phyloP scores from a whole-genome alignment of 2,113 vertebrate species.

The Myotis yumanensis region DNA sequence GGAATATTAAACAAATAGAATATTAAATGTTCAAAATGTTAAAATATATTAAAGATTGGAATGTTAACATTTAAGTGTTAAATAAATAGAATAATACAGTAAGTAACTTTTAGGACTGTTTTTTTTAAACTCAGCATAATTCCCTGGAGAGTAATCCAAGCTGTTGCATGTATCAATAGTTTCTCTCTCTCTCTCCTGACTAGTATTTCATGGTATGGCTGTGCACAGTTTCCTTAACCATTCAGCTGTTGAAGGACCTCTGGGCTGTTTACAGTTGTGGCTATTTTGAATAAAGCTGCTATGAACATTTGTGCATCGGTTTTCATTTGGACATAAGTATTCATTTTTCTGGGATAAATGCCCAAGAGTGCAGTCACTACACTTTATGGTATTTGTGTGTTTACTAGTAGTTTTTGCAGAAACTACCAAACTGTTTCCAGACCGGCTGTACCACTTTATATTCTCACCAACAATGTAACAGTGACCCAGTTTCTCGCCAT shows the following conservation, averaged over 20 bases:
- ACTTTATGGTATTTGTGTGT: not conserved
- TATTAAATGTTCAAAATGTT: not conserved
- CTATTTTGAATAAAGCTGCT: not conserved
- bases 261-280: not conserved
- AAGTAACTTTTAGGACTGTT: not conserved
- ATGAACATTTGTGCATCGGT: not conserved
- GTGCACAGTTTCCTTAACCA: not conserved
- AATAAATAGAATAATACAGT: not conserved
- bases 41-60: not conserved
- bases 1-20: not conserved
- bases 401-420: not conserved
- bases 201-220: not conserved
- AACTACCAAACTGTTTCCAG: constrained; percentile 16
- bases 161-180: not conserved
- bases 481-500: not conserved
- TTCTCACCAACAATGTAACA: not conserved
- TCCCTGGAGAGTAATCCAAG: not conserved
- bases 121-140: not conserved
- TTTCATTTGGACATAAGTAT: not conserved
- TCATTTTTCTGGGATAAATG: constrained; percentile 30
- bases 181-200: not conserved
- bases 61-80: not conserved
- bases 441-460: not conserved
- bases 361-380: not conserved
- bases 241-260: not conserved